Base-by-base conservation (phyloP, 2,888 invertebrate species). In the Romanomermis culicivorax region DNA sequence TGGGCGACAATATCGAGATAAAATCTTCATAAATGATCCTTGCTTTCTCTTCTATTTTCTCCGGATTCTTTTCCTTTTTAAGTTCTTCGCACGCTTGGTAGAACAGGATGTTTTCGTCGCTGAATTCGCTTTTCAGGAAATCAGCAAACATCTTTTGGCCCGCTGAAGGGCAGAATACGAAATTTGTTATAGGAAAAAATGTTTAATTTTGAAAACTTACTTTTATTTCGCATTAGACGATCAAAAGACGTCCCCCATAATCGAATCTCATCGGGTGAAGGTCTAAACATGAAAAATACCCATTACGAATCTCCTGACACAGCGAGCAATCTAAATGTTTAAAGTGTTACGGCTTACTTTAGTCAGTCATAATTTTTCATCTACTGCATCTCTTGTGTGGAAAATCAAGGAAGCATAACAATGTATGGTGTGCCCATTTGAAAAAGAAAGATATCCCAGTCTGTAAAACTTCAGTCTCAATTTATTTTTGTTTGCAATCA, bases 11-110 rank as follows among this genome's bases (percentile, higher is more conserved):
- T 75, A 95, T 95, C 69, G 95, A 95, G 77, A 97, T 93, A 78
- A 91, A 97, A 76, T 93, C 93, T 77, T 97, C 95, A 75, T 97
- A 97, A 71, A 97, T 97, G 72, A 85, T 81, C 68, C 91, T 80
- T 61, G 95, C 93, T 75, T 88, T 91, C 75, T 91, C 91, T 74
- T 93, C 93, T 63, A 95, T 82, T 61, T 81, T 80, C 70, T 87
- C 87, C 54, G 87, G 82, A 74, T 84, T 86, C 64, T 78, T 79
- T 76, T 95, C 93, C 63, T 81, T 80, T 74, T 95, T 93, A 63
- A 93, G 79, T 73, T 93, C 89, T 75, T 93, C 93, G 74, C 91
- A 93, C 60, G 93, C 93, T 69, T 86, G 77, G 89, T 91, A 95
- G 77, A 95, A 95, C 69, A 93, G 78, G 69, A 95, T 93, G 74